These are phyloP conservation scores for Oreochromis grahami DNA, from an alignment of 2,797 vertebrate genomes.

Conservation along the genomic window DNA sequence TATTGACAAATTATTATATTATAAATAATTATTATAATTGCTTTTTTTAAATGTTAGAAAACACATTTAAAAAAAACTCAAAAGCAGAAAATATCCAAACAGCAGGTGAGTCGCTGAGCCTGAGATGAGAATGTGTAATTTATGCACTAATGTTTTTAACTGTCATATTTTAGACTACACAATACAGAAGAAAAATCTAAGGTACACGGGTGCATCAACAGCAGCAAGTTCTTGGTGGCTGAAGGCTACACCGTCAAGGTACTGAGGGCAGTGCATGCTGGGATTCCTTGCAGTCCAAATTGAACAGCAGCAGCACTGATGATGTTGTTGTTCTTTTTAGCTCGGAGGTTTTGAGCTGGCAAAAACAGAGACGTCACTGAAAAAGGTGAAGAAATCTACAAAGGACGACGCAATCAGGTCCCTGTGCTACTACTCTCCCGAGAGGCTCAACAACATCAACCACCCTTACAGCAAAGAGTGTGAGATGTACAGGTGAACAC, in stretches of 20 bases:
- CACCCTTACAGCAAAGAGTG: conserved; percentile 70
- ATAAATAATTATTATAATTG: neutral
- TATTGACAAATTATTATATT: neutral
- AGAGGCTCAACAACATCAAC: conserved; percentile 68
- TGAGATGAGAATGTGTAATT: neutral
- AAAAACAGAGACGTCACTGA: conserved; percentile 85
- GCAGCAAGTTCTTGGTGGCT: conserved; percentile 84
- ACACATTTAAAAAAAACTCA: neutral
- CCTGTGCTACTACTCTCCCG: conserved; percentile 76
- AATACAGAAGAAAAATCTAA: conserved; percentile 76
- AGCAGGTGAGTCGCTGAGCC: neutral
- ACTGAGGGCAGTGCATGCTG: neutral
- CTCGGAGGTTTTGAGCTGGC: conserved; percentile 85
- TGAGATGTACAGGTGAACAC: conserved; percentile 88
- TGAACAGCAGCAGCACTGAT: neutral
- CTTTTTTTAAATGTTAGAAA: neutral
- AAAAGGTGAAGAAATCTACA: conserved; percentile 58
- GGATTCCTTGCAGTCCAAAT: neutral
- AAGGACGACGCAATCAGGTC: conserved; percentile 9
- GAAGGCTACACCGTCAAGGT: conserved; percentile 85
- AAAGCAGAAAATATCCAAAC: neutral
- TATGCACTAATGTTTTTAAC: neutral
- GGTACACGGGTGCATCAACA: conserved; percentile 83
- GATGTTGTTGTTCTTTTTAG: conserved; percentile 48
- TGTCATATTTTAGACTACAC: conserved; percentile 76